These are phyloP conservation scores for Druceiella hillmani DNA, from an alignment of 2,888 invertebrate genomes.

Conservation along the genomic window DNA sequence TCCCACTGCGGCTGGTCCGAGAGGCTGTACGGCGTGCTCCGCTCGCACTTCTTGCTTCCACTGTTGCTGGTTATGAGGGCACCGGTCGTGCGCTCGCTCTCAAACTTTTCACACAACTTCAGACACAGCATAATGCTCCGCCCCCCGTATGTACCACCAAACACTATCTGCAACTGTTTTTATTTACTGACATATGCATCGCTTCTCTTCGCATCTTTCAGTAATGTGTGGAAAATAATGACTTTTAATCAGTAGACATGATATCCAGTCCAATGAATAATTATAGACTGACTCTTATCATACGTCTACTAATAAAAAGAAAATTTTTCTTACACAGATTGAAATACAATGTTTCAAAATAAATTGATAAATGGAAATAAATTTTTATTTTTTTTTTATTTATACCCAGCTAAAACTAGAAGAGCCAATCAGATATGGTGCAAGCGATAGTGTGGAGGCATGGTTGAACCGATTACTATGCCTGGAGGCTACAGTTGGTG, in stretches of 20 bases:
- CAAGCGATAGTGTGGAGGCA: slow-evolving; percentile 79
- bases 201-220: no score
- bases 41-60: slow-evolving; percentile 91
- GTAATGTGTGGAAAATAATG: no score
- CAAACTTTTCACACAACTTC: slow-evolving; percentile 88
- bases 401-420: slow-evolving; percentile 65
- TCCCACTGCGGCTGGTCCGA: slow-evolving; percentile 89
- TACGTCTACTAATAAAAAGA: no score
- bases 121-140: slow-evolving; percentile 54
- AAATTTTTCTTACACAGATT: no score
- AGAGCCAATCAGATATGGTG: slow-evolving; percentile 91
- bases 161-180: no score
- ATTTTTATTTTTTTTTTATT: no score
- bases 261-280: no score
- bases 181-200: no score
- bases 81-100: slow-evolving; percentile 94
- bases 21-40: slow-evolving; percentile 84
- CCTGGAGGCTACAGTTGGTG: slow-evolving; percentile 72
- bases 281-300: no score
- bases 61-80: slow-evolving; percentile 97
- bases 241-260: no score
- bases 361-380: no score
- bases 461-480: slow-evolving; percentile 93
- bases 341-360: no score
- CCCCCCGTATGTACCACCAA: slow-evolving; percentile 56